Conservation (phyloP, 2,888 invertebrate species). For the Cephus nigrinus region DNA sequence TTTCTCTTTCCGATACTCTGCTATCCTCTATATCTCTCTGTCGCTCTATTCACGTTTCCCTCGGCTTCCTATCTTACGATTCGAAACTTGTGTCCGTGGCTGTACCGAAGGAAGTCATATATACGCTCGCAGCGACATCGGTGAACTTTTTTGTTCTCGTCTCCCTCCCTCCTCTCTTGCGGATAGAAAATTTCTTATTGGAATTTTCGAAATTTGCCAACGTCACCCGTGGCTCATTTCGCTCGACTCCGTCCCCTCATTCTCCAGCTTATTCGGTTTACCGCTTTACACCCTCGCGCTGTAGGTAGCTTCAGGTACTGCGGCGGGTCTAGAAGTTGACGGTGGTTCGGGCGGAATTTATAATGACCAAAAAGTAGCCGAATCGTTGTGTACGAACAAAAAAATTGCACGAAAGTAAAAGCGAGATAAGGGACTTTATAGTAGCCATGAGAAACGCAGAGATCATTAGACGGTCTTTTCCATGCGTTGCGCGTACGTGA, state of each 20-base stretch:
- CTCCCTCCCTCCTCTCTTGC: not conserved
- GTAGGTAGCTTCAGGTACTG: not conserved
- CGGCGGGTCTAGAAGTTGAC: not conserved
- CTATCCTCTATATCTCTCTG: conserved; percentile 19
- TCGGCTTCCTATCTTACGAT: not conserved
- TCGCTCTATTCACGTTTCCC: conserved; percentile 12
- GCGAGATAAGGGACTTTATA: not conserved
- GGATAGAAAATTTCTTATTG: not conserved
- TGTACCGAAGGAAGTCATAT: not conserved
- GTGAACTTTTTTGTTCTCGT: not conserved
- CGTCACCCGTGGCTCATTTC: not conserved
- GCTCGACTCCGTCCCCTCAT: not conserved
- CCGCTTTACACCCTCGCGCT: not conserved
- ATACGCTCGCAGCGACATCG: not conserved
- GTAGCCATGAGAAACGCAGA: not conserved
- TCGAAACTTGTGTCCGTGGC: not conserved
- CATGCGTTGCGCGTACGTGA: not conserved
- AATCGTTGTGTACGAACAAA: not conserved
- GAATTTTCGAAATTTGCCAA: not conserved
- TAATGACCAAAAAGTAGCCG: not conserved
- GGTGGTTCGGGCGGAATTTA: not conserved
- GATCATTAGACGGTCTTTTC: not conserved
- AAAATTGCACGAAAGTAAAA: not conserved
- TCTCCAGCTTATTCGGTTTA: not conserved
- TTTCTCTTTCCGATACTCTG: not conserved